These are phyloP conservation scores for Picus viridis DNA, from an alignment of 2,797 vertebrate species.

Conservation along the genomic window DNA sequence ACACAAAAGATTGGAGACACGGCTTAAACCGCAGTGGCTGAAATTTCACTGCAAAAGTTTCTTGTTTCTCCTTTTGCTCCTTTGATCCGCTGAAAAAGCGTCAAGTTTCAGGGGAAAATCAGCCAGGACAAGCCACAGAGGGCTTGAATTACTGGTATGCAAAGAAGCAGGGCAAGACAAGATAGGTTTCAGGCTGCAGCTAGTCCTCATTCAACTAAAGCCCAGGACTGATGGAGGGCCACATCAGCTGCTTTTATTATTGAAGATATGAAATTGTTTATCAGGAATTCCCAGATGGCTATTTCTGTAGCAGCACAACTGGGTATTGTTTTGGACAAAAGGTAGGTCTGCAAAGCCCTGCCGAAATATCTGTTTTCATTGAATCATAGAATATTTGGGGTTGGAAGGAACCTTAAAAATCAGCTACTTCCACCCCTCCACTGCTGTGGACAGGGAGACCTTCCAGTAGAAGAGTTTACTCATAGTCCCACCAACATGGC, in stretches of 20 bases:
- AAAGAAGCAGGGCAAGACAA: background rate
- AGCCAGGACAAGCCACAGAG: constrained; percentile 8
- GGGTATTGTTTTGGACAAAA: background rate
- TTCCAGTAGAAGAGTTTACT: too few relatives aligned
- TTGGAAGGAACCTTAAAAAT: too few relatives aligned
- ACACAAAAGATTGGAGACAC: fast-evolving
- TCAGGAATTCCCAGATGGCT: constrained; percentile 12
- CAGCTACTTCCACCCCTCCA: too few relatives aligned
- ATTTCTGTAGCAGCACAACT: background rate
- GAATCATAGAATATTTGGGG: too few relatives aligned
- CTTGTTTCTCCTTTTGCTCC: constrained; percentile 37
- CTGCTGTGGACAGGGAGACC: too few relatives aligned
- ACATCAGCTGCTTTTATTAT: background rate
- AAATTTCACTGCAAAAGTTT: constrained; percentile 37
- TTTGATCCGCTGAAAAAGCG: background rate
- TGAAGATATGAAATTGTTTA: background rate
- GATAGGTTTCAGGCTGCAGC: constrained; percentile 26
- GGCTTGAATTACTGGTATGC: constrained; percentile 1
- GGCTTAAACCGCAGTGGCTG: background rate
- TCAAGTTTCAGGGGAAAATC: constrained; percentile 45
- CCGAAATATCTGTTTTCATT: background rate
- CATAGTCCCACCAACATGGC: too few relatives aligned
- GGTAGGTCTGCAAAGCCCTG: background rate
- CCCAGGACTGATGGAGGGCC: background rate
- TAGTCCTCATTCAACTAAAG: background rate